Base-by-base conservation (phyloP, 2,113 vertebrate genomes). In the Herpetotheres cachinnans region DNA sequence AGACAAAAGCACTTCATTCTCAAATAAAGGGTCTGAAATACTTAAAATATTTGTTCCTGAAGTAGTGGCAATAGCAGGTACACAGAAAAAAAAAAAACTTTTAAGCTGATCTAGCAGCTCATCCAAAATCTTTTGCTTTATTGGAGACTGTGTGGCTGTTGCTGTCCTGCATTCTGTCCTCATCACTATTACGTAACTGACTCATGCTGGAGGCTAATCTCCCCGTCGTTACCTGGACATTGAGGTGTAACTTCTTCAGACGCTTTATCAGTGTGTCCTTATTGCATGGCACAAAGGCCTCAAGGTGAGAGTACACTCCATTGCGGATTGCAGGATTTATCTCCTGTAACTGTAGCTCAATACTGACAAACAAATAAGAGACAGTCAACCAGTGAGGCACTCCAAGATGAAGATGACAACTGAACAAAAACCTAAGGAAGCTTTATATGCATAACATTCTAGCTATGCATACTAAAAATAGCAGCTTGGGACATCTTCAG, bases 241-340 rank as follows among this genome's bases (percentile, higher is more conserved):
- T 99, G 97, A 99, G 99, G 94, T 99, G 99, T 50, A 99, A 97
- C 97, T 99, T 99, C 98, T 99, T 99, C n/a, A 99, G 98, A 59
- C 99, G 99, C 97, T 99, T 99, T 83, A 99, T 99, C 96, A 99
- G 98, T 32, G 99, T 99, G 90, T 99, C 99, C 97, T 99, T 99
- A 97, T 99, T 99, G 97, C 99, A 99, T 32, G 99, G 99, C 92
- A 99, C 99, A 34, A 99, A 99, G 94, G 99, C 99, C 98, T 99
- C 99, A 62, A 99, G 98, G 96, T 99, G 99, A 36, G 98, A 98
- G 96, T 99, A 99, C 36, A 99, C 98, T 4, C 98, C 98, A 20
- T 98, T 97, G 26, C 99, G 99, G 84, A 99, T 86, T 32, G 98
- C 97, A 32, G 98, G 95, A 36, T 98, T 98, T 97, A 99, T 97